phyloP scores from a whole-genome alignment of 2,888 invertebrate species.

The Cordilura impudica region DNA sequence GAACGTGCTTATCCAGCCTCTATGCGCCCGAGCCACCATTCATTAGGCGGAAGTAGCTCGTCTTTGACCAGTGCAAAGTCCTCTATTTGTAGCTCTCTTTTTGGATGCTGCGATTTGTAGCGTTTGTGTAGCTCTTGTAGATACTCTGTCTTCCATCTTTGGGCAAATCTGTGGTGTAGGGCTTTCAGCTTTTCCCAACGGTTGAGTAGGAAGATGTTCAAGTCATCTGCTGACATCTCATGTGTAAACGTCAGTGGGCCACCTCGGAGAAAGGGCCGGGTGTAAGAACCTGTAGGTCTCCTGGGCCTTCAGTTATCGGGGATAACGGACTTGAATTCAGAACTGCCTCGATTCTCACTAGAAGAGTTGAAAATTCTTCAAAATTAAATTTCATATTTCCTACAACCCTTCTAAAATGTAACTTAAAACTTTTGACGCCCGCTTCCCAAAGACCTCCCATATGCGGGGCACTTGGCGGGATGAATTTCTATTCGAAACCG shows the following conservation, averaged over 20 bases:
- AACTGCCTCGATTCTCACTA: no score
- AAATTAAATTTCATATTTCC: no score
- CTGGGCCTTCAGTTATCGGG: conserved; percentile 1
- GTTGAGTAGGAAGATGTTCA: background rate
- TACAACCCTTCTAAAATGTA: no score
- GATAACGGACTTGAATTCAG: no score
- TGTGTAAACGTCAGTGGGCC: background rate
- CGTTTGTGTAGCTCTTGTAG: background rate
- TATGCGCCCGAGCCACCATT: background rate
- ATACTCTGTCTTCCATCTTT: conserved; percentile 1
- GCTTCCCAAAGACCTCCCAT: no score
- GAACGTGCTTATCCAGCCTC: background rate
- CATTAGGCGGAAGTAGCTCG: background rate
- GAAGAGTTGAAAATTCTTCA: background rate
- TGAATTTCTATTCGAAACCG: no score
- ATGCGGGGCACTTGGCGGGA: no score
- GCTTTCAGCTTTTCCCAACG: conserved; percentile 3
- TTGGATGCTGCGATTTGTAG: background rate
- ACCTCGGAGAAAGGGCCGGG: background rate
- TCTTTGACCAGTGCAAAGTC: background rate
- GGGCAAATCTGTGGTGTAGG: background rate
- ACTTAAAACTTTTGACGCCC: no score
- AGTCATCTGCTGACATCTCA: background rate
- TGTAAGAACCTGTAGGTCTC: background rate
- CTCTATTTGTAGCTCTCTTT: background rate